Evolutionary conservation across 92 coral and sea anemone species (phyloP).

Genomic region (Anthopleura xanthogrammica): DNA sequence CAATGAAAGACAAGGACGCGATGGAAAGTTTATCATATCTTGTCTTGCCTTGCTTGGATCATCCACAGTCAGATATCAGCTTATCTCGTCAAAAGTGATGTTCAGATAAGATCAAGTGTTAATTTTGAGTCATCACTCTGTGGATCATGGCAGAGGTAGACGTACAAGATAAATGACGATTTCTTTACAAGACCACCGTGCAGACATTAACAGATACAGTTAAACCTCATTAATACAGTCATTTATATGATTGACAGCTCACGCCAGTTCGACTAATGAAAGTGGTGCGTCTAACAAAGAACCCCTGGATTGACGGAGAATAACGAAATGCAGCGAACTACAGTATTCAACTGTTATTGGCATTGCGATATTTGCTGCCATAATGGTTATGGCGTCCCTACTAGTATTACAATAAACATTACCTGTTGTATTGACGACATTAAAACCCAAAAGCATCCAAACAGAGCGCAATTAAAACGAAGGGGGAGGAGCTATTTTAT

Average conservation of each 20-base stretch:
- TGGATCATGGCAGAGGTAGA: slow-evolving; percentile 11
- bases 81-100: slow-evolving; percentile 21
- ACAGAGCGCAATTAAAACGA: too few species aligned
- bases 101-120: slow-evolving; percentile 34
- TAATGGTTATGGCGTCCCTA: not conserved
- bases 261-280: not conserved
- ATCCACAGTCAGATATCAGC: slow-evolving; percentile 10
- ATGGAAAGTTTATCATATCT: slow-evolving; percentile 22
- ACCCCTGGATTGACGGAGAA: not conserved
- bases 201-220: slow-evolving; percentile 13
- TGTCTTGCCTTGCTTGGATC: slow-evolving; percentile 4
- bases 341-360: not conserved
- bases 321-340: not conserved
- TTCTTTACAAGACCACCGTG: slow-evolving; percentile 2
- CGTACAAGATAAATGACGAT: slow-evolving; percentile 19
- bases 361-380: not conserved
- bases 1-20: slow-evolving; percentile 23
- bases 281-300: not conserved
- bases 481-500: too few species aligned
- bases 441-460: not conserved
- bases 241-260: not conserved
- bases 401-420: not conserved
- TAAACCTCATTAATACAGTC: slow-evolving; percentile 2
- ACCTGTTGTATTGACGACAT: not conserved
- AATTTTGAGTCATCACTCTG: slow-evolving; percentile 34